These are phyloP conservation scores for Gallinago jamesoni DNA, from an alignment of 2,113 vertebrate species.

Conservation along the genomic window DNA sequence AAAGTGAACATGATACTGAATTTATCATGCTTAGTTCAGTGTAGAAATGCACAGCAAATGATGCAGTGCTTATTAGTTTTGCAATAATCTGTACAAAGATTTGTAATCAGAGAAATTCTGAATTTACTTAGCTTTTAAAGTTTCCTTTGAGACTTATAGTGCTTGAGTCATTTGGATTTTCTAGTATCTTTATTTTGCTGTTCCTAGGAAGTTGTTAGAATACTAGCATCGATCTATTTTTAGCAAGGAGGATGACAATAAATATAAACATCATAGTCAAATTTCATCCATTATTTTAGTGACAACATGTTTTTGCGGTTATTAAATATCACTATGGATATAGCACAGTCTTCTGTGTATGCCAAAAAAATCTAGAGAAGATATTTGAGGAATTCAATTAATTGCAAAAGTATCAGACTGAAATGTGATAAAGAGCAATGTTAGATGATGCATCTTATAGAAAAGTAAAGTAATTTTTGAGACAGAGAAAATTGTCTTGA, in stretches of 20 bases:
- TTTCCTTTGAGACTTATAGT: neutral
- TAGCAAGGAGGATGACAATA: neutral
- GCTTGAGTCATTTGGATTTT: neutral
- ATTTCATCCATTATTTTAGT: constrained; percentile 42
- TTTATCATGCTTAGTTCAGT: neutral
- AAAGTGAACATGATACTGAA: neutral
- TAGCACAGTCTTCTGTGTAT: neutral
- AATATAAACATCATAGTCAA: neutral
- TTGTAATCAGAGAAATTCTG: neutral
- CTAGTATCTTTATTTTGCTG: neutral
- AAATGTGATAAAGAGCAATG: neutral
- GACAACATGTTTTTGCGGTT: constrained; percentile 30
- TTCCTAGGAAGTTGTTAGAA: neutral
- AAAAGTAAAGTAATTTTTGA: neutral
- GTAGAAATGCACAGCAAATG: neutral
- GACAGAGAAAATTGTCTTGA: neutral
- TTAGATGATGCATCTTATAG: constrained; percentile 3
- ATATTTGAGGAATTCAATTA: constrained; percentile 5
- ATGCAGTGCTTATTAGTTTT: neutral
- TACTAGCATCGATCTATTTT: neutral
- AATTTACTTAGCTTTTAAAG: neutral
- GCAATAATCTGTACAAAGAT: neutral
- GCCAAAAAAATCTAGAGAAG: neutral
- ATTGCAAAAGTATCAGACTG: constrained; percentile 11
- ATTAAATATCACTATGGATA: neutral